A percentile compares a stretch with the other conserved stretches of the same genome.
Evolutionary conservation across 2,113 vertebrate genomes (phyloP).

Genomic region (Athene cunicularia): DNA sequence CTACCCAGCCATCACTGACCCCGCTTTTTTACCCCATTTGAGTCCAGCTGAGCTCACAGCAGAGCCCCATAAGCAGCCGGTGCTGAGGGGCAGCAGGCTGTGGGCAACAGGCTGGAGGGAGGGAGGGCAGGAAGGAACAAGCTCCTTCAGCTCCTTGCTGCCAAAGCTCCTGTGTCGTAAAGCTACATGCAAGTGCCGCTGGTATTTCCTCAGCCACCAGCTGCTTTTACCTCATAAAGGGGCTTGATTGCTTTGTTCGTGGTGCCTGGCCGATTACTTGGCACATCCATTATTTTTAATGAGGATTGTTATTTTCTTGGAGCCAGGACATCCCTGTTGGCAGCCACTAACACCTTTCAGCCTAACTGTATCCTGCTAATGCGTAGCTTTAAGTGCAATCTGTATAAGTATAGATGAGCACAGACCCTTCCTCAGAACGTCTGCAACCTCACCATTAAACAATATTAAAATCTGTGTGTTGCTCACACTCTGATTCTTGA

Average conservation of each 20-base stretch:
- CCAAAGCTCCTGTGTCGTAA: background rate
- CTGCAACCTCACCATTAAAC: background rate
- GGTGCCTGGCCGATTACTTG: background rate
- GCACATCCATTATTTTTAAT: conserved; percentile 50
- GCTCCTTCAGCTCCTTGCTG: background rate
- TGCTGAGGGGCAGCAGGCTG: background rate
- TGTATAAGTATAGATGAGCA: background rate
- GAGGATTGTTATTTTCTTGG: conserved; percentile 34
- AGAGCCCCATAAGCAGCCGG: rapidly evolving
- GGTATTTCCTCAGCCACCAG: conserved; percentile 53
- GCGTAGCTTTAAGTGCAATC: background rate
- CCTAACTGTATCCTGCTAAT: background rate
- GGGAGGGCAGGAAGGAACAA: background rate
- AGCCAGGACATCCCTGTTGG: conserved; percentile 35
- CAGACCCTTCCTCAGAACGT: background rate
- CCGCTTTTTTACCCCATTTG: background rate
- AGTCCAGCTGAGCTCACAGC: background rate
- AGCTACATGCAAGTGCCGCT: background rate
- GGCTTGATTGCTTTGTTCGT: conserved; percentile 38
- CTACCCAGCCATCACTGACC: background rate
- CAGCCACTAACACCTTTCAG: background rate
- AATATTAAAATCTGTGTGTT: background rate
- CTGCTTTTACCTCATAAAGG: conserved; percentile 58
- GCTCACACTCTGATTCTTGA: background rate
- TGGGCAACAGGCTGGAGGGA: background rate